Conservation (phyloP, 2,113 vertebrate genomes). For the Pteronura brasiliensis region DNA sequence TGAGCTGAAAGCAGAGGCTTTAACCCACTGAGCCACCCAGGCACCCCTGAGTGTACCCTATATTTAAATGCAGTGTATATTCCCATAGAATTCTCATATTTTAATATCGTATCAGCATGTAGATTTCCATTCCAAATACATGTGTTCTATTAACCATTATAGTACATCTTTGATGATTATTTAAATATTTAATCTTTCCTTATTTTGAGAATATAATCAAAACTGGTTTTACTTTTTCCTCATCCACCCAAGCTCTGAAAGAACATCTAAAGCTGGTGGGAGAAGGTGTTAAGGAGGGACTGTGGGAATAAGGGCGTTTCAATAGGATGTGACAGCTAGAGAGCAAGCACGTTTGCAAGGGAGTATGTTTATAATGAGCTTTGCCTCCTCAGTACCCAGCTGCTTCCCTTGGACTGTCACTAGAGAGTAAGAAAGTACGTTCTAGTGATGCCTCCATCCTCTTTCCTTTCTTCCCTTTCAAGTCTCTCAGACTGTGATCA, state of each 20-base stretch:
- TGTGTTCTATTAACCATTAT: background rate
- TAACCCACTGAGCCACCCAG: no score
- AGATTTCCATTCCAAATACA: background rate
- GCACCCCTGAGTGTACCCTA: accelerated
- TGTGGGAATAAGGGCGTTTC: background rate
- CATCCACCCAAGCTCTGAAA: background rate
- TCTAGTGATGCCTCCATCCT: background rate
- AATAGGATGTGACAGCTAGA: constrained; percentile 31
- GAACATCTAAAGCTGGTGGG: background rate
- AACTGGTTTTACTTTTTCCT: background rate
- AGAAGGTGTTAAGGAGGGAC: background rate
- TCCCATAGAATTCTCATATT: background rate
- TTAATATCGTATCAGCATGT: background rate
- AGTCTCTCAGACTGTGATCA: background rate
- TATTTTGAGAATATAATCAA: background rate
- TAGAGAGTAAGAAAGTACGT: background rate
- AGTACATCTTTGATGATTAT: background rate
- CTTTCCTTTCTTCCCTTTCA: background rate
- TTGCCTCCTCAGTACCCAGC: background rate
- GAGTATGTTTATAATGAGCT: background rate
- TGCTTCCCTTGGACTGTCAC: background rate
- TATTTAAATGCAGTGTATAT: background rate
- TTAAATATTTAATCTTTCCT: background rate
- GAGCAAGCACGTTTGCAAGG: background rate
- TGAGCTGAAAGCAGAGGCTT: no score